These are phyloP conservation scores for Rhingia campestris DNA, from an alignment of 2,888 invertebrate species.

Conservation along the genomic window DNA sequence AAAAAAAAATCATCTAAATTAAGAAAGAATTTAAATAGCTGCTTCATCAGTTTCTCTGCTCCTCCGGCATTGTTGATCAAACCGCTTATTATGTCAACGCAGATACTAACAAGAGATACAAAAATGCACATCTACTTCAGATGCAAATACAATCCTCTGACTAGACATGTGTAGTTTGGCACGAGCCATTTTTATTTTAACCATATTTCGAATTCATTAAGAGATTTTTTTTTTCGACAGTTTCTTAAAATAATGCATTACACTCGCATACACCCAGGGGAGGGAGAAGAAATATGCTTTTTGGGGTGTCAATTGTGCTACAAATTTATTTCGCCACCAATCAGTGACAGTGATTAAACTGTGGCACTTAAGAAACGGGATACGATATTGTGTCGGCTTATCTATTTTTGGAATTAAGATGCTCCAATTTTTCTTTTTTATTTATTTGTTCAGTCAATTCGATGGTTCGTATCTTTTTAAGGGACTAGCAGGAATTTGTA, in stretches of 20 bases:
- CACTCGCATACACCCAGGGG: too few species aligned
- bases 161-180: conserved; percentile 37
- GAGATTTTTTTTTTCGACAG: background rate
- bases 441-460: background rate
- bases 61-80: background rate
- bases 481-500: background rate
- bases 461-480: conserved; percentile 9
- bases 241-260: conserved; percentile 18
- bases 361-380: conserved; percentile 41
- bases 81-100: conserved; percentile 1
- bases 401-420: conserved; percentile 54
- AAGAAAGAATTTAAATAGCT: background rate
- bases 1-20: background rate
- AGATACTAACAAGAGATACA: background rate
- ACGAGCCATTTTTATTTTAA: conserved; percentile 48
- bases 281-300: background rate
- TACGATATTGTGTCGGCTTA: conserved; percentile 27
- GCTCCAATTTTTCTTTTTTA: conserved; percentile 44
- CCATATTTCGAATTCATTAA: conserved; percentile 26
- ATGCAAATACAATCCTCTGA: conserved; percentile 2
- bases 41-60: background rate
- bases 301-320: conserved; percentile 26
- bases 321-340: conserved; percentile 62
- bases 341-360: conserved; percentile 66
- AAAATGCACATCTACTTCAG: background rate